Percentiles rank a stretch among this genome's conserved stretches.
Conservation (phyloP, 2,888 invertebrate species). For the Ectobius pallidus region DNA sequence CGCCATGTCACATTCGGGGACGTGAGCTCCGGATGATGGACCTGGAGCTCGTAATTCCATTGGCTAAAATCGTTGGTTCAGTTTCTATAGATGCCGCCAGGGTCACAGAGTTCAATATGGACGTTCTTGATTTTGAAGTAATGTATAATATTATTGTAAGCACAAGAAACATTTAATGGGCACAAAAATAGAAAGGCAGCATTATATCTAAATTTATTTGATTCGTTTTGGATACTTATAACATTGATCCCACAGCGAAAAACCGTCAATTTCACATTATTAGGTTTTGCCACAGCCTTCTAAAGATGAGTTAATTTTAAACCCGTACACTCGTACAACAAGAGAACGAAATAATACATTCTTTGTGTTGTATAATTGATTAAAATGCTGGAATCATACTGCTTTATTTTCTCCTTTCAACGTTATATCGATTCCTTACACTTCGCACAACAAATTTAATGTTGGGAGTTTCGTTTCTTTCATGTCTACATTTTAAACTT, state of each 20-base stretch:
- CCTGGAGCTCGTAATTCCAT: conserved; percentile 36
- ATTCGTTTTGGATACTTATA: not conserved
- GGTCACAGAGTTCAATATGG: conserved; percentile 16
- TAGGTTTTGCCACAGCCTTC: conserved; percentile 1
- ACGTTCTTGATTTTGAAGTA: not conserved
- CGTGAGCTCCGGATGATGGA: conserved; percentile 42
- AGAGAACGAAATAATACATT: not conserved
- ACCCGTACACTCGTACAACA: not conserved
- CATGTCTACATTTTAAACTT: too few relatives aligned
- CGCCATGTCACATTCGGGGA: conserved; percentile 72
- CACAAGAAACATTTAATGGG: not conserved
- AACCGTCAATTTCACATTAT: not conserved
- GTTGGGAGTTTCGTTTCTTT: too few relatives aligned
- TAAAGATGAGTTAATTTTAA: too few relatives aligned
- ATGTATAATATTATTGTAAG: not conserved
- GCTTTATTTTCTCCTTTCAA: not conserved
- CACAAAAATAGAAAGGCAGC: not conserved
- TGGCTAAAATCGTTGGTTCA: conserved; percentile 36
- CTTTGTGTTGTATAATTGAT: not conserved
- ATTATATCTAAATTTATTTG: not conserved
- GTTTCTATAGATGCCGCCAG: conserved; percentile 33
- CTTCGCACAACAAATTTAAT: not conserved
- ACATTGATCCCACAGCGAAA: too few relatives aligned
- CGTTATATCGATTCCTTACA: not conserved
- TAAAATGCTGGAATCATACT: not conserved